Evolutionary conservation across 2,113 vertebrate species (phyloP).

Genomic region (Periophthalmodon schlosseri): DNA sequence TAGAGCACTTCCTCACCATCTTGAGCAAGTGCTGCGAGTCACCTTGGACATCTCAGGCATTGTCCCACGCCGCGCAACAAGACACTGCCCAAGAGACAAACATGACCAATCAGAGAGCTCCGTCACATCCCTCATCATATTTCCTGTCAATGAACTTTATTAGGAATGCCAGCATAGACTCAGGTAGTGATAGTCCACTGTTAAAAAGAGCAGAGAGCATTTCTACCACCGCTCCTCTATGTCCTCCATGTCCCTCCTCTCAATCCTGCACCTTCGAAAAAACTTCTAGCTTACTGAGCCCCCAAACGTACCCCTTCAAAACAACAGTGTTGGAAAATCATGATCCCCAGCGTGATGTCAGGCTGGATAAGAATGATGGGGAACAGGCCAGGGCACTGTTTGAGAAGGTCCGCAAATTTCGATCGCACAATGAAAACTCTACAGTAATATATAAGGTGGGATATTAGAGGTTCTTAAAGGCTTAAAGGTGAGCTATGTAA

Average conservation of each 20-base stretch:
- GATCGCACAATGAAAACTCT: conserved; percentile 78
- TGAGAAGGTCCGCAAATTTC: conserved; percentile 81
- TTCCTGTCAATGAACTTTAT: conserved; percentile 17
- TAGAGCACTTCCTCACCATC: conserved; percentile 82
- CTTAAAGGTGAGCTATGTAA: neutral
- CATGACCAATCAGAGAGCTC: conserved; percentile 13
- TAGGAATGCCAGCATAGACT: conserved; percentile 60
- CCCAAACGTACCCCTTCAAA: conserved; percentile 7
- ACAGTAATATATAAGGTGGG: conserved; percentile 79
- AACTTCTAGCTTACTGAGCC: conserved; percentile 21
- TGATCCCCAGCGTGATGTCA: conserved; percentile 45
- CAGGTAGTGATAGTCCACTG: conserved; percentile 66
- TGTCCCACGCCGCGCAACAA: conserved; percentile 76
- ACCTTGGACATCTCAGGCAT: conserved; percentile 82
- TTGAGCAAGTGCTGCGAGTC: conserved; percentile 83
- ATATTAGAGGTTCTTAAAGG: neutral
- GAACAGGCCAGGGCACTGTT: conserved; percentile 82
- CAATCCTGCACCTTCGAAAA: conserved; percentile 50
- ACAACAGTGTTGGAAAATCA: conserved; percentile 29
- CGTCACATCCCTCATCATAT: conserved; percentile 10
- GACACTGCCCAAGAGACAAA: conserved; percentile 43
- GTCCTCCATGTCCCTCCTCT: conserved; percentile 62
- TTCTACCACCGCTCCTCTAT: conserved; percentile 42
- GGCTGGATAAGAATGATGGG: conserved; percentile 79
- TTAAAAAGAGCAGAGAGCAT: conserved; percentile 41